These are phyloP conservation scores for Octopus bimaculoides DNA, from an alignment of 1,140 invertebrate species.

Conservation along the genomic window DNA sequence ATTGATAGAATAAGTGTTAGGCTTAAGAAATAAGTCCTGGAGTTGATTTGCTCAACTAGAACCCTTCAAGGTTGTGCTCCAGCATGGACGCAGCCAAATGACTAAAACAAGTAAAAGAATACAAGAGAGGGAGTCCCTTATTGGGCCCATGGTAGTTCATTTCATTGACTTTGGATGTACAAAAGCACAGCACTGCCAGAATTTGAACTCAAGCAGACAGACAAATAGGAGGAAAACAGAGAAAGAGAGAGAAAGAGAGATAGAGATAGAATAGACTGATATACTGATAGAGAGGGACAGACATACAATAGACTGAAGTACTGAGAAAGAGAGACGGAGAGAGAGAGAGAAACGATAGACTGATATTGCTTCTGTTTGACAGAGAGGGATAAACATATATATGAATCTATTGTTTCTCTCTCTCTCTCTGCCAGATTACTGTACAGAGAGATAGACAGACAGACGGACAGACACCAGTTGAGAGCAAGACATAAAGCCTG, in stretches of 20 bases:
- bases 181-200: not conserved
- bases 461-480: not conserved
- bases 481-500: not conserved
- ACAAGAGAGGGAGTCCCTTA: too few relatives aligned
- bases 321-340: not conserved
- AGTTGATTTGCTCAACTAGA: too few relatives aligned
- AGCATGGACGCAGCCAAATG: too few relatives aligned
- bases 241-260: not conserved
- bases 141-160: too few relatives aligned
- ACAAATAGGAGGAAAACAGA: not conserved
- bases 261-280: not conserved
- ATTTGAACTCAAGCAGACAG: not conserved
- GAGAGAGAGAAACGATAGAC: not conserved
- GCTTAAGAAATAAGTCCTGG: too few relatives aligned
- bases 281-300: not conserved
- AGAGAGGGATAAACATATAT: not conserved
- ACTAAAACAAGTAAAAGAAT: too few relatives aligned
- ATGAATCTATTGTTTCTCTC: not conserved
- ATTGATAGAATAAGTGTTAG: too few relatives aligned
- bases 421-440: too few relatives aligned
- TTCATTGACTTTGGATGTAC: too few relatives aligned
- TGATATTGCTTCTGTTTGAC: not conserved
- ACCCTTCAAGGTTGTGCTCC: too few relatives aligned
- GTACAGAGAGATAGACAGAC: not conserved
- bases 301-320: not conserved